Conservation (phyloP, 2,797 vertebrate species). For the Acanthornis magna region DNA sequence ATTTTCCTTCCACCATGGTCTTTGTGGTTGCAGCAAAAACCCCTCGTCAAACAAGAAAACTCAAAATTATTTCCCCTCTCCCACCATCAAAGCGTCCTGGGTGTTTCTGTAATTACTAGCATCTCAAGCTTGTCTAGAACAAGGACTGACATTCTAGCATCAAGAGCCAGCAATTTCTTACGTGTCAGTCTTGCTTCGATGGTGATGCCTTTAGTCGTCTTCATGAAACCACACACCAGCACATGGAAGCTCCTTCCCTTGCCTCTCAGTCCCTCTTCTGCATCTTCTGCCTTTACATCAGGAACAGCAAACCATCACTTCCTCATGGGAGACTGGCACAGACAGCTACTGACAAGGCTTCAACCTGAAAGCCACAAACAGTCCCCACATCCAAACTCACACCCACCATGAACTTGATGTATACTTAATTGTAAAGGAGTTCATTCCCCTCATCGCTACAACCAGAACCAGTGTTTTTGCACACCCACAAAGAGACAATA, state of each 20-base stretch:
- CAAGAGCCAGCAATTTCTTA: not conserved
- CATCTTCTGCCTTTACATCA: not conserved
- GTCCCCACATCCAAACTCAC: not conserved
- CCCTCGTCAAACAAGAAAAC: not conserved
- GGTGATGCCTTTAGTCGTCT: not conserved
- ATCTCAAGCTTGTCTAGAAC: not conserved
- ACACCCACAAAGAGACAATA: not conserved
- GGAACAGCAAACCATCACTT: not conserved
- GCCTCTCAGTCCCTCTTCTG: not conserved
- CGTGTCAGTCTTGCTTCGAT: rapidly evolving
- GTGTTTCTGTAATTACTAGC: not conserved
- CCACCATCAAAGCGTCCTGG: not conserved
- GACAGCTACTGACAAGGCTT: not conserved
- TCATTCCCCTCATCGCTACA: not conserved
- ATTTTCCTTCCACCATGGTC: not conserved
- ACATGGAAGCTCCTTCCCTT: not conserved
- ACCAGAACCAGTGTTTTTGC: not conserved
- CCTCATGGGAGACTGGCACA: rapidly evolving
- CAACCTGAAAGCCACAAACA: not conserved
- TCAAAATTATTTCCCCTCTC: not conserved
- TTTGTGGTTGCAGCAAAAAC: not conserved
- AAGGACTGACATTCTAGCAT: not conserved
- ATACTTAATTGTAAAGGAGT: not conserved
- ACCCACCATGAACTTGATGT: not conserved
- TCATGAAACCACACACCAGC: not conserved